Conservation (phyloP, 2,113 vertebrate species). For the Oncorhynchus keta region DNA sequence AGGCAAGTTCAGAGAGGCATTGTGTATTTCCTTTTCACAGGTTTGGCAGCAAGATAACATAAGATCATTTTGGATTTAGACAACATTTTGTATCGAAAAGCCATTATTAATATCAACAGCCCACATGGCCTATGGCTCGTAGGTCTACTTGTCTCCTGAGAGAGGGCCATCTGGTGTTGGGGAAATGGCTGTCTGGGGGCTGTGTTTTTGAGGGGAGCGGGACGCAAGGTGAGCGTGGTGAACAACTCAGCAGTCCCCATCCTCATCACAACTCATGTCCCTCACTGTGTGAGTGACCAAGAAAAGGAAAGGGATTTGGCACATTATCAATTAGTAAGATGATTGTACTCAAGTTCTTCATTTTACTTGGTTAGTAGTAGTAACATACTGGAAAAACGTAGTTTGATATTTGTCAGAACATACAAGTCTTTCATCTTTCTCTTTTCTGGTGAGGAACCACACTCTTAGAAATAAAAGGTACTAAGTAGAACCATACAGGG, state of each 20-base stretch:
- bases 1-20: background rate
- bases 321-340: background rate
- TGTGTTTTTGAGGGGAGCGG: background rate
- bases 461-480: background rate
- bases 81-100: no score
- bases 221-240: no score
- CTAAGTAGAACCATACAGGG: no score
- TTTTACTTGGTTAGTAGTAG: background rate
- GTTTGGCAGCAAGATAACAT: background rate
- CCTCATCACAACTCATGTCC: slow-evolving; percentile 34
- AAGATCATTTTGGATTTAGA: background rate
- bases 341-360: background rate
- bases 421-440: slow-evolving; percentile 2
- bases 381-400: background rate
- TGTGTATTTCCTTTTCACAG: background rate
- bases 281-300: slow-evolving; percentile 63
- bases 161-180: slow-evolving; percentile 50
- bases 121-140: no score
- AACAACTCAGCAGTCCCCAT: slow-evolving; percentile 43
- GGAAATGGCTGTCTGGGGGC: slow-evolving; percentile 56
- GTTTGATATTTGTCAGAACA: background rate
- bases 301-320: slow-evolving; percentile 33
- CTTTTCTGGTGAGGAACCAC: slow-evolving; percentile 1
- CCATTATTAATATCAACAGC: no score
- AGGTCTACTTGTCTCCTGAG: no score